A percentile compares a stretch with the other conserved stretches of the same genome.
Conservation (phyloP, 2,888 invertebrate species). For the Trichogramma evanescens region DNA sequence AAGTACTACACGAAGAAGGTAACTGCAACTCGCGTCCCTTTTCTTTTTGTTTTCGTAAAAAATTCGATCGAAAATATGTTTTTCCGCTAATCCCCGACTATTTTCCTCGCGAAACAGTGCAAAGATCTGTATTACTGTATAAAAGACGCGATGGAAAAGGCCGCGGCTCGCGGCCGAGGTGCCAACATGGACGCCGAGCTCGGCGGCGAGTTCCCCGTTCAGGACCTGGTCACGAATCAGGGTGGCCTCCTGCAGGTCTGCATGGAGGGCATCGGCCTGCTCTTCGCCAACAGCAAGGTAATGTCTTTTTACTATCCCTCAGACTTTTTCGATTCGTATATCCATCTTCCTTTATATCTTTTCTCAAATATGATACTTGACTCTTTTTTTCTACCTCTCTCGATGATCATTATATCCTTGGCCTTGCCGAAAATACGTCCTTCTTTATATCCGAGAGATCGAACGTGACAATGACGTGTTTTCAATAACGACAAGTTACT, state of each 20-base stretch:
- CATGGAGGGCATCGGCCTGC: constrained; percentile 98
- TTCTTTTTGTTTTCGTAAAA: not conserved
- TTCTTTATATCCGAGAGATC: no score
- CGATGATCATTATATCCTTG: no score
- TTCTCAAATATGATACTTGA: not conserved
- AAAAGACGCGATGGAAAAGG: constrained; percentile 95
- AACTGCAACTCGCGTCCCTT: not conserved
- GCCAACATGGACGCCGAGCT: constrained; percentile 70
- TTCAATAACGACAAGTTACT: no score
- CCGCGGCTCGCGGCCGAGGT: constrained; percentile 65
- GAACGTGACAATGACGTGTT: no score
- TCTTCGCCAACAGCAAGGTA: constrained; percentile 99
- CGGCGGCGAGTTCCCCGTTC: constrained; percentile 97
- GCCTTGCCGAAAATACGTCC: no score
- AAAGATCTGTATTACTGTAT: constrained; percentile 97
- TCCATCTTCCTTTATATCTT: constrained; percentile 6
- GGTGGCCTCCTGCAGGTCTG: constrained; percentile 97
- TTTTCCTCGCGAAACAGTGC: constrained; percentile 61
- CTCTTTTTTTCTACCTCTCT: no score
- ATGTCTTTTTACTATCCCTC: constrained; percentile 4
- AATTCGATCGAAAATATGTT: not conserved
- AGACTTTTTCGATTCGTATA: constrained; percentile 2
- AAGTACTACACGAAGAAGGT: constrained; percentile 99
- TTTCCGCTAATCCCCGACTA: not conserved
- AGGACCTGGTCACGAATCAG: constrained; percentile 94